Base-by-base conservation (phyloP, 2,797 vertebrate species). In the Melanotaenia boesemani region DNA sequence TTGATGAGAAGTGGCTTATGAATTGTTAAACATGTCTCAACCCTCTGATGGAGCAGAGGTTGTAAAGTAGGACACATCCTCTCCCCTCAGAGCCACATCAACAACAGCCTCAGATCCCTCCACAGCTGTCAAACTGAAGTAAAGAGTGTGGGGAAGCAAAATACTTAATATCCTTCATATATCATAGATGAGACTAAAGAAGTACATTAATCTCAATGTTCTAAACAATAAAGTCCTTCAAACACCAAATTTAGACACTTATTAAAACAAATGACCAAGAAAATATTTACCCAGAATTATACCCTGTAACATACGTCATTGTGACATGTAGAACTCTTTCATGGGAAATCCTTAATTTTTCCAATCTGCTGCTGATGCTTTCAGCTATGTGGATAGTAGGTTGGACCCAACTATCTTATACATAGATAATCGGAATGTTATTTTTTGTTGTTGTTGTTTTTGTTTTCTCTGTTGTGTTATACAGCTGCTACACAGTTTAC, bases 21-120 rank as follows among this genome's bases (percentile, higher is more conserved):
- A 89, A 88, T 89, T 70, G 76, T 85, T 88, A 85, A 91, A 79
- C 0, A 6, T 5, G 12, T 61, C 60, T 76, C 76, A 3, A 73
- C 74, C 68, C 76, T 64, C 8, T 18, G 77, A 80, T 56, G 77
- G 63, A 85, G 79, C 77, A 36, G 80, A 79, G 84, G 85, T 77
- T 75, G 65, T 82, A 82, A 91, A 92, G 80, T 89, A 88, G 91
- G 89, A 87, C 89, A 86, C 72, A 36, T 90, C 82, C 64, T 67
- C 72, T 86, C 76, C 75, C 81, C 70, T 76, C 72, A 70, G 84
- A 85, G 85, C 69, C 59, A 62, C 67, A 78, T 85, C 76, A 83
- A 78, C 80, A 73, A 28, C 76, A 67, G 66, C 22, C 58, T 67
- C 68, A 2, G 67, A 76, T 67, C 50, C 72, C 50, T 71, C 70